Evolutionary conservation across 2,797 vertebrate genomes (phyloP), one percentile per base, ranked within the genome.

Genomic region (Morus bassanus): DNA sequence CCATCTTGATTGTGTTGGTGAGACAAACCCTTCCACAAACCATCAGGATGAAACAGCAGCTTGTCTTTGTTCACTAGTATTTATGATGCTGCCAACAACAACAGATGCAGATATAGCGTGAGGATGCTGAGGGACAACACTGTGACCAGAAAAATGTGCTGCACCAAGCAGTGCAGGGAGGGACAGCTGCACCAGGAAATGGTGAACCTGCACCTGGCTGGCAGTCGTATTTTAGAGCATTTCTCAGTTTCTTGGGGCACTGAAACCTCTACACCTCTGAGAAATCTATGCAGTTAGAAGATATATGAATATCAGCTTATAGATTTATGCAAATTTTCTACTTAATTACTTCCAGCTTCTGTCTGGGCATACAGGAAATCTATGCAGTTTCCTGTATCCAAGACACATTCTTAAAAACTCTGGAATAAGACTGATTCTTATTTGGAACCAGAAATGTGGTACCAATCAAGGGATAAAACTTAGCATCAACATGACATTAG

Each of bases 1-100:
- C 63, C 28, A 16, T 6, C 50, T 33, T 18, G 1, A 27, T 82
- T 73, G 77, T 70, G 39, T 21, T 1, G 0, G 23, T 0, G 2
- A 59, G 35, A 51, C 1, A 2, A 77, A 88, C 14, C 27, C 24
- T 76, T 85, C 27, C 24, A 50, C 51, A 81, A 85, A 18, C 4
- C 18, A 43, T 45, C 21, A 41, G 43, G n/a, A 30, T 35, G 23
- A 59, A 86, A 45, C 27, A 81, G 46, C 45, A 91, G 41, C 41
- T 90, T 75, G 41, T 21, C 60, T 60, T 79, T 50, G 22, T 57
- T 77, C 0, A 0, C 35, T 35, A 27, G 5, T 35, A 54, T 64
- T 68, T n/a, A 18, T 23, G 15, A 25, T 3, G n/a, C 53, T 81
- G 63, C 24, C 67, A 73, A 10, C 33, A 73, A 43, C 59, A 89